Conservation (phyloP, 2,888 invertebrate species). For the Drosophila mulleri region DNA sequence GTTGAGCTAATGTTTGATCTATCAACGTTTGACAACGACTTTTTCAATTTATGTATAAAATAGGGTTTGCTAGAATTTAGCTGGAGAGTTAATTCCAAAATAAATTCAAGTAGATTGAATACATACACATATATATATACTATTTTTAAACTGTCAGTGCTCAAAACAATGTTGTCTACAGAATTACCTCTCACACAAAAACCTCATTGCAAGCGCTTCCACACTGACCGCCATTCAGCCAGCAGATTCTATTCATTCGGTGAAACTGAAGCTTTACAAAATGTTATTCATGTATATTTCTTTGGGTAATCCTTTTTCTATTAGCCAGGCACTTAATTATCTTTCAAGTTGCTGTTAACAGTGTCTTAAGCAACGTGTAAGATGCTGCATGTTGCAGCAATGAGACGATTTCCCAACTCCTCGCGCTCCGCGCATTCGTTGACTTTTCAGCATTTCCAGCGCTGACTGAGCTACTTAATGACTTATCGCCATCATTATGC, state of each 20-base stretch:
- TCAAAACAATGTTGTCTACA: neutral
- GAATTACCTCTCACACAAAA: neutral
- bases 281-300: slow-evolving; percentile 1
- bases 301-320: slow-evolving; percentile 5
- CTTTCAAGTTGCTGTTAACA: slow-evolving; percentile 16
- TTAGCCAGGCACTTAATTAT: slow-evolving; percentile 22
- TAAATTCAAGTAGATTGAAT: neutral
- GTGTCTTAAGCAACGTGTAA: slow-evolving; percentile 32
- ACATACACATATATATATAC: neutral
- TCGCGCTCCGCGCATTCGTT: slow-evolving; percentile 27
- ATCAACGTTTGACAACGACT: neutral
- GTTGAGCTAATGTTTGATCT: neutral
- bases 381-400: slow-evolving; percentile 13
- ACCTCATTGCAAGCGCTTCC: too few species aligned
- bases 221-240: neutral
- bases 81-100: too few species aligned
- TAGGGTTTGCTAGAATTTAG: too few species aligned
- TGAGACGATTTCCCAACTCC: neutral
- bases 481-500: slow-evolving; percentile 73
- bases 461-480: slow-evolving; percentile 72
- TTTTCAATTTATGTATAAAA: neutral
- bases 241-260: slow-evolving; percentile 2
- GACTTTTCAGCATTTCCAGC: slow-evolving; percentile 47
- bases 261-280: neutral
- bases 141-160: neutral